Evolutionary conservation across 2,113 vertebrate species (phyloP).

Genomic region (Cyanistes caeruleus): DNA sequence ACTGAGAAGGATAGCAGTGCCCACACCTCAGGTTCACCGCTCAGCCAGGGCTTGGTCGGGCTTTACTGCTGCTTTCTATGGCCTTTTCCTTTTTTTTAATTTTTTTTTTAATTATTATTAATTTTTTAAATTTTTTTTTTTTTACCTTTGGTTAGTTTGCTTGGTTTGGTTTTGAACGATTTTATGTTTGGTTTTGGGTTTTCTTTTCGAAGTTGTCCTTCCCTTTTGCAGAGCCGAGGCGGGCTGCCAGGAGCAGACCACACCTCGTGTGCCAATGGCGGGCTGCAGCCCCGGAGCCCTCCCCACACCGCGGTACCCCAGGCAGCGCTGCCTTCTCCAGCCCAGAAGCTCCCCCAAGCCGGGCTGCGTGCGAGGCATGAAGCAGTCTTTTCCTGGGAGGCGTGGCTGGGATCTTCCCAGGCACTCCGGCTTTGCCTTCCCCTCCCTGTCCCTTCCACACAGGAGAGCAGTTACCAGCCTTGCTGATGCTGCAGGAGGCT

Average conservation of each 20-base stretch:
- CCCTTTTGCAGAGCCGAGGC: neutral
- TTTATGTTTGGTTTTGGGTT: neutral
- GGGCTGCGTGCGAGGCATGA: fast-evolving
- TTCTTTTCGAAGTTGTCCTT: neutral
- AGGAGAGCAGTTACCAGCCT: neutral
- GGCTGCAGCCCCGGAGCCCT: neutral
- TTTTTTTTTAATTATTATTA: too few species aligned
- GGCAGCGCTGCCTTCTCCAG: fast-evolving
- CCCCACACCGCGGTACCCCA: fast-evolving
- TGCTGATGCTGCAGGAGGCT: neutral
- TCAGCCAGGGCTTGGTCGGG: neutral
- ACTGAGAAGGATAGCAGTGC: neutral
- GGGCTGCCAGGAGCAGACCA: neutral
- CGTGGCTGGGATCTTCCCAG: neutral
- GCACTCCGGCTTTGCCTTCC: neutral
- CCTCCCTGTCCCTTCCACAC: neutral
- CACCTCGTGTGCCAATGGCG: fast-evolving
- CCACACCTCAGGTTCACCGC: neutral
- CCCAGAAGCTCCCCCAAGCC: neutral
- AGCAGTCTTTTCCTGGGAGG: fast-evolving
- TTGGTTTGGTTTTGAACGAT: fast-evolving
- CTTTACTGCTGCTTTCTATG: neutral
- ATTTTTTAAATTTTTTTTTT: neutral
- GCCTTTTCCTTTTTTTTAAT: neutral
- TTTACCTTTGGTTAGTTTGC: too few species aligned